Evolutionary conservation across 2,113 vertebrate species (phyloP), one percentile per base, ranked within the genome.

Genomic region (Caracal caracal): DNA sequence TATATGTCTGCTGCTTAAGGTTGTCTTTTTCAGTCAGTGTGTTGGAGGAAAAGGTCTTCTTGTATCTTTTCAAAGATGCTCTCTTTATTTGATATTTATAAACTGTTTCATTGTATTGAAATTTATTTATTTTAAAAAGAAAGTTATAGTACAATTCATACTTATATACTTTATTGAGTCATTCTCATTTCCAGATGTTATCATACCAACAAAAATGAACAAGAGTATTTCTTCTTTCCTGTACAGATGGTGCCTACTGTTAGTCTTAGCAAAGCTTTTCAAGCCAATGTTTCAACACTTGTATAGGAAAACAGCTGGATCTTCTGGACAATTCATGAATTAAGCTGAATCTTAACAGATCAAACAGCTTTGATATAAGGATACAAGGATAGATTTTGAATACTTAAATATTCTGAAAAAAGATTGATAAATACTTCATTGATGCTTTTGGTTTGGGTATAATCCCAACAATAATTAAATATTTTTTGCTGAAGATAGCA

Each of bases 241-340:
- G 22, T 66, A 66, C 33, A 90, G 28, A 94, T 19, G 71, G 6
- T 79, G 1, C 9, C 49, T 28, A 70, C 35, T 93, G 82, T 94
- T 61, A 78, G 37, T 30, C 53, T 78, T 56, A 78, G n/a, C 4
- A 70, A 93, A 85, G 10, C n/a, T 85, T 91, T 93, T 19, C 3
- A 88, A 81, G n/a, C 13, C 35, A 80, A 4, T 30, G 26, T 75
- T 93, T 91, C 26, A 93, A 66, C 37, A 59, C 13, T 43, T 68
- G 35, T 84, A 40, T 53, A 53, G 30, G n/a, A 93, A 93, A 93
- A 94, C 28, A 93, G 49, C 20, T 93, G 22, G 26, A 66, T 63
- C 47, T 70, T 93, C 11, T 70, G 40, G 20, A 59, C 26, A 88
- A 88, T 40, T 75, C 16, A 90, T 70, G 53, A 94, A 68, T 61